These are phyloP conservation scores for Proctacanthus coquilletti DNA, from an alignment of 1,140 invertebrate genomes.

Conservation along the genomic window DNA sequence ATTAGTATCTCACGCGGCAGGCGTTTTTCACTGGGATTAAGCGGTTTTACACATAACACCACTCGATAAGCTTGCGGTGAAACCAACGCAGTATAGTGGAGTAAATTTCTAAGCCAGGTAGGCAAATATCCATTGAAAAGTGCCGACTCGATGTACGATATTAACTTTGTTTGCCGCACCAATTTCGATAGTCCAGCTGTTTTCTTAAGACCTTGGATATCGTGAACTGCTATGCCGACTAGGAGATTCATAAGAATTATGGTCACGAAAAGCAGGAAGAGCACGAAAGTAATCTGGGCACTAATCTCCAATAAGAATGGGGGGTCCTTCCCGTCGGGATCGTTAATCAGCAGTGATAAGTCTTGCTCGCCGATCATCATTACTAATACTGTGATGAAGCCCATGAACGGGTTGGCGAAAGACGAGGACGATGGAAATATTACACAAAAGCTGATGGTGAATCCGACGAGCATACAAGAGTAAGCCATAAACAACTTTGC, in stretches of 20 bases:
- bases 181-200: slow-evolving; percentile 58
- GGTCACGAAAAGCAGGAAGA: slow-evolving; percentile 61
- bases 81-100: slow-evolving; percentile 57
- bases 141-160: slow-evolving; percentile 56
- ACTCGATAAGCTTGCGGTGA: slow-evolving; percentile 61
- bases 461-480: slow-evolving; percentile 66
- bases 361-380: slow-evolving; percentile 83
- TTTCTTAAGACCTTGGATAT: slow-evolving; percentile 62
- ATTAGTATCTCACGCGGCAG: slow-evolving; percentile 57
- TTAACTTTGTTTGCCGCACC: slow-evolving; percentile 60
- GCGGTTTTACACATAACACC: slow-evolving; percentile 58
- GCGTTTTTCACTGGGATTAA: slow-evolving; percentile 64
- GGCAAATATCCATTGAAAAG: slow-evolving; percentile 54
- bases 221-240: slow-evolving; percentile 64
- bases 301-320: slow-evolving; percentile 47
- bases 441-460: slow-evolving; percentile 73
- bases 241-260: slow-evolving; percentile 69
- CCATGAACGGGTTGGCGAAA: slow-evolving; percentile 62
- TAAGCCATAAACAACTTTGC: slow-evolving; percentile 69
- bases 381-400: slow-evolving; percentile 65
- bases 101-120: slow-evolving; percentile 47
- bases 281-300: slow-evolving; percentile 53
- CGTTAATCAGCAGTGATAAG: slow-evolving; percentile 47
- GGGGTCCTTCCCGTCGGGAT: slow-evolving; percentile 42
- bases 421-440: slow-evolving; percentile 65